phyloP scores from a whole-genome alignment of 1,140 invertebrate genomes.

The Caerostris darwini region DNA sequence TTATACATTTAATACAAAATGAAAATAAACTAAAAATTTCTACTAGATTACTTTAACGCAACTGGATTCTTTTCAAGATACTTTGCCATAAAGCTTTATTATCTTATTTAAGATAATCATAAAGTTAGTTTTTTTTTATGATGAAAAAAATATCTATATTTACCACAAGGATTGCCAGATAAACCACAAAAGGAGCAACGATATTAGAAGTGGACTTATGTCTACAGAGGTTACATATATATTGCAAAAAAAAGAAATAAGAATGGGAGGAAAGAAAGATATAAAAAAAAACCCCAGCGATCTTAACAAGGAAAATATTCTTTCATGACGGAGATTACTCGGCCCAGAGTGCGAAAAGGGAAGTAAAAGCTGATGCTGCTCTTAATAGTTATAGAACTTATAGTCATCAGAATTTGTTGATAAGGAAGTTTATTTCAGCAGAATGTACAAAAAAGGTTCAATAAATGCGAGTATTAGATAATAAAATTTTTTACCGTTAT shows the following conservation, averaged over 20 bases:
- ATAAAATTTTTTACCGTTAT: too few species aligned
- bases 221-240: not conserved
- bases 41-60: too few species aligned
- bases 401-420: not conserved
- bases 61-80: too few species aligned
- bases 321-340: not conserved
- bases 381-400: not conserved
- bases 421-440: not conserved
- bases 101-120: too few species aligned
- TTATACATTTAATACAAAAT: too few species aligned
- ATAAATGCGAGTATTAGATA: not conserved
- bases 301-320: constrained; percentile 15
- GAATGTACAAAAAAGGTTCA: not conserved
- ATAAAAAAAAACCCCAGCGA: not conserved
- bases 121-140: not conserved
- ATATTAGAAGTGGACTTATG: not conserved
- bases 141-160: not conserved
- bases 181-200: not conserved
- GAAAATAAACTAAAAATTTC: too few species aligned
- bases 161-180: not conserved
- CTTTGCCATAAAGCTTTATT: too few species aligned
- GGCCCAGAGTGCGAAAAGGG: not conserved
- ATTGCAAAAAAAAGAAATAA: not conserved
- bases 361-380: not conserved
- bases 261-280: not conserved